These are phyloP conservation scores for Pachyseris speciosa DNA, from an alignment of 64 coral and sea anemone species.

Conservation along the genomic window DNA sequence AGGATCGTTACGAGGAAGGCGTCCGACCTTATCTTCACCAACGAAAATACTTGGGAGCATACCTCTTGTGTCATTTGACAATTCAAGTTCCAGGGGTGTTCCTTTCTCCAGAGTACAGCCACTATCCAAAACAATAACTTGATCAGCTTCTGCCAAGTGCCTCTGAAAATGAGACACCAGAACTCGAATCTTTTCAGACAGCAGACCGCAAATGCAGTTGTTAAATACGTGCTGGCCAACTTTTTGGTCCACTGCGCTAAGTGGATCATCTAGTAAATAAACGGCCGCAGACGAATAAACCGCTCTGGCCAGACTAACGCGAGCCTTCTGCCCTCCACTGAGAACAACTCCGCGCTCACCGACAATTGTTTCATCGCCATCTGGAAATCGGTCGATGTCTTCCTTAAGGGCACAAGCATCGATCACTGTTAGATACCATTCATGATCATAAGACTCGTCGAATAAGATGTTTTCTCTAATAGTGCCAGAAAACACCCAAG, in stretches of 20 bases:
- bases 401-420: conserved; percentile 14
- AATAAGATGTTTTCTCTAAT: conserved; percentile 22
- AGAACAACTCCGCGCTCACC: conserved; percentile 17
- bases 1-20: neutral
- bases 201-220: conserved; percentile 8
- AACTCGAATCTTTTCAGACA: neutral
- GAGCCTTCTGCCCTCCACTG: conserved; percentile 28
- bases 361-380: neutral
- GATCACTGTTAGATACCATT: neutral
- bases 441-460: neutral
- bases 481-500: conserved; percentile 24
- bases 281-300: neutral
- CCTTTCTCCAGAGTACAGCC: neutral
- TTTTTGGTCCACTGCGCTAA: neutral
- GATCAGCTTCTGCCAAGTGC: conserved; percentile 5
- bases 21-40: neutral
- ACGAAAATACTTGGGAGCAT: neutral
- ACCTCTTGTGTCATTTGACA: neutral
- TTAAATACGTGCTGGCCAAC: conserved; percentile 25
- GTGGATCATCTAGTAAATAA: conserved; percentile 21
- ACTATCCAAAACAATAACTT: conserved; percentile 8
- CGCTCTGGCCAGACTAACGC: neutral
- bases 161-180: neutral
- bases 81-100: neutral
- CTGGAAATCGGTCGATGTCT: neutral